Percentiles rank a stretch among this genome's conserved stretches.
Conservation (phyloP, 1,140 invertebrate genomes). For the Nomia melanderi region DNA sequence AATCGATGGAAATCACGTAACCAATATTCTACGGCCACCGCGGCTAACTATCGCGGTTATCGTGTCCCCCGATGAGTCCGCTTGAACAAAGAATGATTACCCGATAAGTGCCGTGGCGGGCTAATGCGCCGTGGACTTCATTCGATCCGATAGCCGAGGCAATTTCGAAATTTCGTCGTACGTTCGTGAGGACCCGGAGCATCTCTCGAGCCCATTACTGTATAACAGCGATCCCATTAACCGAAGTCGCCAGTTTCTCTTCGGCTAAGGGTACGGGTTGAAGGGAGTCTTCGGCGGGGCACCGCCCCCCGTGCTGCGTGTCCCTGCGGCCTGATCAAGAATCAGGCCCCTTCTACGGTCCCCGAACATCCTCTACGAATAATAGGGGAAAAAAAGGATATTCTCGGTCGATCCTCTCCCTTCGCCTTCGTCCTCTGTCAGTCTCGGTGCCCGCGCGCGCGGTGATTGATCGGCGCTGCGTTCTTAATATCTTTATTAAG, state of each 20-base stretch:
- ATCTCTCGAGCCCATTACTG: slow-evolving; percentile 13
- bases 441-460: neutral
- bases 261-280: neutral
- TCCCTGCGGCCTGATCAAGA: slow-evolving; percentile 45
- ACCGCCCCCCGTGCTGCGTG: slow-evolving; percentile 39
- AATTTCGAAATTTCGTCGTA: neutral
- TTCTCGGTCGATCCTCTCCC: neutral
- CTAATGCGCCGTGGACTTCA: too few relatives aligned
- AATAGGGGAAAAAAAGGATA: slow-evolving; percentile 18
- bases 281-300: neutral
- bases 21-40: too few relatives aligned
- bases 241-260: slow-evolving; percentile 48
- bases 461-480: neutral
- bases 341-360: slow-evolving; percentile 15
- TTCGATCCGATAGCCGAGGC: neutral
- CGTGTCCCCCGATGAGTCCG: too few relatives aligned
- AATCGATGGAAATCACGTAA: too few relatives aligned
- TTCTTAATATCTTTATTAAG: slow-evolving; percentile 21
- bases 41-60: too few relatives aligned
- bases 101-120: too few relatives aligned
- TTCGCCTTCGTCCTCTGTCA: neutral
- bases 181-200: neutral
- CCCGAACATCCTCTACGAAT: slow-evolving; percentile 10
- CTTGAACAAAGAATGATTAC: too few relatives aligned
- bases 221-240: slow-evolving; percentile 70